These are phyloP conservation scores for Etheostoma spectabile DNA, from an alignment of 2,113 vertebrate species.

Conservation along the genomic window DNA sequence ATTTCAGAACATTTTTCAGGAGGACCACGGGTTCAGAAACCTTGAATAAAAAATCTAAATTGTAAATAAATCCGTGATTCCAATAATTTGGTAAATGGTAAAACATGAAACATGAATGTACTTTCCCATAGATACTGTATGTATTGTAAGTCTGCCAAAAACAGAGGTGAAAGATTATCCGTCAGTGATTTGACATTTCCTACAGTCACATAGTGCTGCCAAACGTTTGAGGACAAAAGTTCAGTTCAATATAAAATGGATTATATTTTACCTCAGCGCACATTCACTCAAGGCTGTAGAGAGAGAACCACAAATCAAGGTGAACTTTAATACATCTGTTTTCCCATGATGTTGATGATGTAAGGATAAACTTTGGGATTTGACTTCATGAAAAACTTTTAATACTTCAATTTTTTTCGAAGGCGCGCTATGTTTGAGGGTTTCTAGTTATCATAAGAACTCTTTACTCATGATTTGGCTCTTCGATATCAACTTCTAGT, in stretches of 20 bases:
- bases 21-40: not conserved
- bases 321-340: conserved; percentile 42
- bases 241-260: conserved; percentile 14
- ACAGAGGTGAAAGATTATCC: not conserved
- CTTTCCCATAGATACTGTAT: not conserved
- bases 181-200: conserved; percentile 8
- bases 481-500: not conserved
- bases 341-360: not conserved
- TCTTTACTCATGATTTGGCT: not conserved
- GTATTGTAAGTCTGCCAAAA: not conserved
- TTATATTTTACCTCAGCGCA: not conserved
- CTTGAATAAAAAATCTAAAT: not conserved
- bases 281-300: conserved; percentile 8
- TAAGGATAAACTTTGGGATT: conserved; percentile 21
- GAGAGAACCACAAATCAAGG: conserved; percentile 18
- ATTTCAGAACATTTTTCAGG: not conserved
- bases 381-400: not conserved
- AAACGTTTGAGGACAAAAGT: conserved; percentile 7
- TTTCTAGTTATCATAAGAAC: not conserved
- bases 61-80: not conserved
- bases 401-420: conserved; percentile 4
- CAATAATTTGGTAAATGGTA: not conserved
- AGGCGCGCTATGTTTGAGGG: not conserved
- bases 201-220: not conserved
- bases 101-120: not conserved